These are phyloP conservation scores for Olivierus martensii DNA, from an alignment of 1,140 invertebrate genomes.

Conservation along the genomic window DNA sequence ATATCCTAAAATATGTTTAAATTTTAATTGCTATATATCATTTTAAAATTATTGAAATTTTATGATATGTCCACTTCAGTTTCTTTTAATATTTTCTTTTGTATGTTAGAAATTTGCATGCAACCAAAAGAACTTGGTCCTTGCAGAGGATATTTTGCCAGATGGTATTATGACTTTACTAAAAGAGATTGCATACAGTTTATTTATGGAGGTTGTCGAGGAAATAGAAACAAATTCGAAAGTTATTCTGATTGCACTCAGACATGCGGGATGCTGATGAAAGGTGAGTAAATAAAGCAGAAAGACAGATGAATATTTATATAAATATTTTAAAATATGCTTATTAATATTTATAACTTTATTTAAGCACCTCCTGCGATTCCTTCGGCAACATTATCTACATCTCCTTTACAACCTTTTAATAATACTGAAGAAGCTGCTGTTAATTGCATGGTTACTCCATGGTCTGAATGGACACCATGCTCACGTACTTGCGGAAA, in stretches of 20 bases:
- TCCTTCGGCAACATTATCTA: too few relatives aligned
- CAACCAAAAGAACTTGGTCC: slow-evolving; percentile 59
- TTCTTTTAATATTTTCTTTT: too few relatives aligned
- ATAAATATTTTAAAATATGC: too few relatives aligned
- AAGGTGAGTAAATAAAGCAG: slow-evolving; percentile 16
- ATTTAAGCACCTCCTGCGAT: too few relatives aligned
- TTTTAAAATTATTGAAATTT: too few relatives aligned
- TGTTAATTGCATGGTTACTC: slow-evolving; percentile 46
- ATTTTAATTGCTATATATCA: too few relatives aligned
- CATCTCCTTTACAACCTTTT: too few relatives aligned
- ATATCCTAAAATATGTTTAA: too few relatives aligned
- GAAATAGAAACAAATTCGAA: slow-evolving; percentile 14
- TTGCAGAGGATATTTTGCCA: slow-evolving; percentile 63
- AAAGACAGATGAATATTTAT: too few relatives aligned
- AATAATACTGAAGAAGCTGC: not conserved
- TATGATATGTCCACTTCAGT: too few relatives aligned
- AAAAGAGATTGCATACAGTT: slow-evolving; percentile 33
- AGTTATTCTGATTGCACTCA: slow-evolving; percentile 45
- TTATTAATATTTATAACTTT: too few relatives aligned
- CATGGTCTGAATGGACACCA: slow-evolving; percentile 57
- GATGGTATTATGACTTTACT: slow-evolving; percentile 67
- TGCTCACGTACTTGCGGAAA: slow-evolving; percentile 54
- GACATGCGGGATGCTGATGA: slow-evolving; percentile 37
- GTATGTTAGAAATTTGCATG: slow-evolving; percentile 56
- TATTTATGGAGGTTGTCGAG: slow-evolving; percentile 30